phyloP scores from a whole-genome alignment of 1,140 invertebrate species.

The Hormaphis cornu region DNA sequence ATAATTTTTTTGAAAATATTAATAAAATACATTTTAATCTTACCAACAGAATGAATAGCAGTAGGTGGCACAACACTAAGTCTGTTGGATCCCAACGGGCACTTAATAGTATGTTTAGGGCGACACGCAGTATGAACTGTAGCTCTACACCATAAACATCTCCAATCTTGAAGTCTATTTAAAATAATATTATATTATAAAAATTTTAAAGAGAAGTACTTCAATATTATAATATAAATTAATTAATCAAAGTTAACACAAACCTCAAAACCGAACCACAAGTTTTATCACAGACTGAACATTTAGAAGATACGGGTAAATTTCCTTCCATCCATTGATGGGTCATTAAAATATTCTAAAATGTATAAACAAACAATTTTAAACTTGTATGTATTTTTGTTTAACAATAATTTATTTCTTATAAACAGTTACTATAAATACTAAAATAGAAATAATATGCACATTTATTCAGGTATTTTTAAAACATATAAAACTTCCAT shows the following conservation, averaged over 20 bases:
- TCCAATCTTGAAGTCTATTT: conserved; percentile 84
- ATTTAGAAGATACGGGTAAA: conserved; percentile 86
- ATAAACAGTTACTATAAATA: no score
- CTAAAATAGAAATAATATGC: no score
- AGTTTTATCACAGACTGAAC: conserved; percentile 88
- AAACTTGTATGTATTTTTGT: not conserved
- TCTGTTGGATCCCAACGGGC: conserved; percentile 73
- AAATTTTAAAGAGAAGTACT: not conserved
- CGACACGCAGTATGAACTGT: conserved; percentile 83
- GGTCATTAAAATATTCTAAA: conserved; percentile 82
- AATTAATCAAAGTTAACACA: conserved; percentile 36
- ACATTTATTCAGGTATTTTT: no score
- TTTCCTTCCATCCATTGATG: conserved; percentile 99
- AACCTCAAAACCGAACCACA: conserved; percentile 89
- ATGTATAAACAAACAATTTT: conserved; percentile 39
- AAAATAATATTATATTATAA: not conserved
- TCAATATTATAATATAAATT: not conserved
- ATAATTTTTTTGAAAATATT: not conserved
- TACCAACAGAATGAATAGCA: conserved; percentile 78
- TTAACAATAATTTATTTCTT: no score
- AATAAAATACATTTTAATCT: conserved; percentile 35
- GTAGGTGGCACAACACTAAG: conserved; percentile 90
- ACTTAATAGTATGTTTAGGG: conserved; percentile 59
- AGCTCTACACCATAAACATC: conserved; percentile 90
- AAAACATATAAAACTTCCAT: no score